These are phyloP conservation scores for Shargacucullia verbasci DNA, from an alignment of 2,888 invertebrate genomes.

Conservation along the genomic window DNA sequence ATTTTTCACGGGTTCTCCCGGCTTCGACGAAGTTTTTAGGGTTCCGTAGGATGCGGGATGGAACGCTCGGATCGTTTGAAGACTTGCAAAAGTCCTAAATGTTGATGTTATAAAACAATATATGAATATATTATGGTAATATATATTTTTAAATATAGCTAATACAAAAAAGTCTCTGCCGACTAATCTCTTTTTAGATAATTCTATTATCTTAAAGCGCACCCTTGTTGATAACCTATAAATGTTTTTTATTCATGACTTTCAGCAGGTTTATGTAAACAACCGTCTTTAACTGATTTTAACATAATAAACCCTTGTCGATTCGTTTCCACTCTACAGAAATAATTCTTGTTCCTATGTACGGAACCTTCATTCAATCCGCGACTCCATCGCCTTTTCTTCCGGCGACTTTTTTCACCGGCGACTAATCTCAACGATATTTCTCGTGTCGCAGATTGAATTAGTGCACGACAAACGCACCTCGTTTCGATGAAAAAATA, in stretches of 20 bases:
- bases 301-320: too few relatives aligned
- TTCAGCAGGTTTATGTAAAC: too few relatives aligned
- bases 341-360: background rate
- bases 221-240: too few relatives aligned
- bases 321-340: too few relatives aligned
- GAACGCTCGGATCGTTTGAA: background rate
- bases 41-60: conserved; percentile 27
- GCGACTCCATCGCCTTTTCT: conserved; percentile 48
- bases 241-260: too few relatives aligned
- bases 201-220: too few relatives aligned
- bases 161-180: too few relatives aligned
- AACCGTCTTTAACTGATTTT: too few relatives aligned
- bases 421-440: conserved; percentile 80
- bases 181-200: too few relatives aligned
- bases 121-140: too few relatives aligned
- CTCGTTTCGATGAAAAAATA: conserved; percentile 65
- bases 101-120: background rate
- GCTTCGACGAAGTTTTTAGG: conserved; percentile 80
- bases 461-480: conserved; percentile 80
- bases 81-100: too few relatives aligned
- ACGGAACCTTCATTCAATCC: conserved; percentile 39
- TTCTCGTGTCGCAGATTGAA: conserved; percentile 78
- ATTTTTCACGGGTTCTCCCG: conserved; percentile 84
- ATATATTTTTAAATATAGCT: too few relatives aligned
- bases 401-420: conserved; percentile 67